Conservation (phyloP, 2,797 vertebrate genomes). For the Agapornis canus region DNA sequence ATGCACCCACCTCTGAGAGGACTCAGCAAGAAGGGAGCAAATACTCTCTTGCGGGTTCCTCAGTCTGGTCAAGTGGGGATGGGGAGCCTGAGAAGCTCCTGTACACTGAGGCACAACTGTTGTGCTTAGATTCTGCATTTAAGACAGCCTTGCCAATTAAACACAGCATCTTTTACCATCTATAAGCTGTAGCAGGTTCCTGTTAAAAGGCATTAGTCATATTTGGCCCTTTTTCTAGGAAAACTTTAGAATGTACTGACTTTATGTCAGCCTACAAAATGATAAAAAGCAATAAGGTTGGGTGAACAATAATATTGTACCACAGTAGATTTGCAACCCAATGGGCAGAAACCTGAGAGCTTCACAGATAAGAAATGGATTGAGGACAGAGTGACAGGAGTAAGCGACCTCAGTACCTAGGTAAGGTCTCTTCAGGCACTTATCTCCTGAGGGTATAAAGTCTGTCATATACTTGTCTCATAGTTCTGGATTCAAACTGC, state of each 20-base stretch:
- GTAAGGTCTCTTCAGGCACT: neutral
- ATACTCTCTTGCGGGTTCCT: neutral
- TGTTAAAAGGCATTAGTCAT: neutral
- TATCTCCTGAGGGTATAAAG: rapidly evolving
- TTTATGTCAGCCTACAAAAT: neutral
- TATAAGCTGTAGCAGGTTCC: rapidly evolving
- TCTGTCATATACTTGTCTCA: neutral
- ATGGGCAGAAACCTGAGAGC: neutral
- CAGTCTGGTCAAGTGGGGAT: neutral
- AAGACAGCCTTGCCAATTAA: neutral
- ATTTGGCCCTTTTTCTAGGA: neutral
- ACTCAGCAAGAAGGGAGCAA: neutral
- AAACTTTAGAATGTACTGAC: neutral
- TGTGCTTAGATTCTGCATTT: neutral
- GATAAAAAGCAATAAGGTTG: neutral
- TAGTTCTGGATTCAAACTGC: neutral
- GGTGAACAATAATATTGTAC: neutral
- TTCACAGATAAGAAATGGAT: neutral
- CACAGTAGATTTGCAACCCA: neutral
- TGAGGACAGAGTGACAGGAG: neutral
- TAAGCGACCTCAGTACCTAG: neutral
- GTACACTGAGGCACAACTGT: neutral
- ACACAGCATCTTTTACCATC: neutral
- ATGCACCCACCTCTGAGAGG: neutral
- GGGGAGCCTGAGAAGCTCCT: neutral